phyloP scores from a whole-genome alignment of 2,797 vertebrate species.

The Falco concolor region DNA sequence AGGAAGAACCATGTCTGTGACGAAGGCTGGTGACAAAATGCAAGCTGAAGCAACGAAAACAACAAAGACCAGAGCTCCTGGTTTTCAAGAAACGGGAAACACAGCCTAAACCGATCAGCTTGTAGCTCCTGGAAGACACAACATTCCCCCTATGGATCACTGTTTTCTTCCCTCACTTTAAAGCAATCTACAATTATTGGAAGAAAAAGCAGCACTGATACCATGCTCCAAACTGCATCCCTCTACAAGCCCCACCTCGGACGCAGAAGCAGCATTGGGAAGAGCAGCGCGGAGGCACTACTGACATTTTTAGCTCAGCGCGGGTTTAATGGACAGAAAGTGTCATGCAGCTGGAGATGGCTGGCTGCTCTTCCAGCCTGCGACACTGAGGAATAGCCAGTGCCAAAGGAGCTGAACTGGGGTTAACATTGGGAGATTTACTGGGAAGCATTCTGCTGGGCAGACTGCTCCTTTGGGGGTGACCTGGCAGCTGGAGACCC shows the following conservation, averaged over 20 bases:
- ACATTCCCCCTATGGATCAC: rapidly evolving
- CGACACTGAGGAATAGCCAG: not conserved
- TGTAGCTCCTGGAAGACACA: not conserved
- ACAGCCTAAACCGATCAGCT: not conserved
- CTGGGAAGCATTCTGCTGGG: not conserved
- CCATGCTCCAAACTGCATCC: not conserved
- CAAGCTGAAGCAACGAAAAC: not conserved
- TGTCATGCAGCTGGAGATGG: rapidly evolving
- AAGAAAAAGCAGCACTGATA: not conserved
- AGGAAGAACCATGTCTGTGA: not conserved
- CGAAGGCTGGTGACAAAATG: not conserved
- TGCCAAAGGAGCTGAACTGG: not conserved
- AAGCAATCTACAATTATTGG: rapidly evolving
- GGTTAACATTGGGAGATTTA: not conserved
- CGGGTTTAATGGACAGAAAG: not conserved
- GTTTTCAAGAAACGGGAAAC: not conserved
- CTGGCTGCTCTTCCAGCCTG: not conserved
- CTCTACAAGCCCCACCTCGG: not conserved
- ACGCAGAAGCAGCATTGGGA: rapidly evolving
- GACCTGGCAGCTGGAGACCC: not conserved
- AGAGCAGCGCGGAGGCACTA: rapidly evolving
- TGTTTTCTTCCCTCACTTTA: not conserved
- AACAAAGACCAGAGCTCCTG: not conserved
- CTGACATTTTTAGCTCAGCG: not conserved
- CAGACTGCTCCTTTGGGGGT: not conserved